A percentile compares a stretch with the other conserved stretches of the same genome.
phyloP scores from a whole-genome alignment of 2,113 vertebrate genomes.

The zebrafish (Danio rerio) region GRCz12tu NC_133199.1:1158001-1158500 shows the following conservation, averaged over 20 bases:
- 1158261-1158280: conserved; percentile 14
- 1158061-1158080: conserved; percentile 50
- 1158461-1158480: too few relatives aligned
- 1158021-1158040: conserved; percentile 60
- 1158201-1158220: conserved; percentile 37
- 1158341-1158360: conserved; percentile 2
- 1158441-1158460: too few relatives aligned
- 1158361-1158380: conserved; percentile 8
- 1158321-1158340: not conserved
- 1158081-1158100: conserved; percentile 25
- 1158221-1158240: not conserved
- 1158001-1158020: too few relatives aligned
- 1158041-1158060: conserved; percentile 58
- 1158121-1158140: conserved; percentile 38
- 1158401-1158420: too few relatives aligned
- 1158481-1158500: too few relatives aligned
- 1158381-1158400: not conserved
- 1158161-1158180: conserved; percentile 47
- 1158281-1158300: conserved; percentile 21
- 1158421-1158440: too few relatives aligned
- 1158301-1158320: conserved; percentile 17
- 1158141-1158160: conserved; percentile 40
- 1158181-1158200: conserved; percentile 27
- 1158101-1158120: conserved; percentile 46
- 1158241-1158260: conserved; percentile 35